Conservation (phyloP, 2,797 vertebrate species). For the Anas capensis region DNA sequence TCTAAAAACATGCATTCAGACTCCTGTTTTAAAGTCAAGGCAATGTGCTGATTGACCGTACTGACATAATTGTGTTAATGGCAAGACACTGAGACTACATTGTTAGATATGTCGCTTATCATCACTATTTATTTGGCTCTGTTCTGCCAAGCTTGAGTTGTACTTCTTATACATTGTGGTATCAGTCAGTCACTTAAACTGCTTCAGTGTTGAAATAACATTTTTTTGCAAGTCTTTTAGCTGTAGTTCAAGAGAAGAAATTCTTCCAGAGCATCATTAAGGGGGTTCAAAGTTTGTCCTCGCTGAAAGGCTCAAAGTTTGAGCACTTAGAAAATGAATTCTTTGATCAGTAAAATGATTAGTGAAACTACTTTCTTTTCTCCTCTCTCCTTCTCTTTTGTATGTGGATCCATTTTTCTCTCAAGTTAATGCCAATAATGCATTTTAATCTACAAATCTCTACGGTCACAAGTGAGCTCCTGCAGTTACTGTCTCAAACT, state of each 20-base stretch:
- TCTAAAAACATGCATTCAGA: conserved; percentile 77
- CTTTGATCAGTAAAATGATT: conserved; percentile 76
- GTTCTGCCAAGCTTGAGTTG: conserved; percentile 78
- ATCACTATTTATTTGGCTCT: conserved; percentile 79
- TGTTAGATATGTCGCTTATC: conserved; percentile 81
- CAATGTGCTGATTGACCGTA: conserved; percentile 82
- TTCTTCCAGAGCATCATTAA: conserved; percentile 70
- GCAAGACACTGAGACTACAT: conserved; percentile 76
- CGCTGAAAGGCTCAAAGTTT: conserved; percentile 66
- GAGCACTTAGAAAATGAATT: conserved; percentile 74
- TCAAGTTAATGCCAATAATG: conserved; percentile 68
- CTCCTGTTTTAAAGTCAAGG: conserved; percentile 79
- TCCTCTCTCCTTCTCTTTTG: conserved; percentile 22
- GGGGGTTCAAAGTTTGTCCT: conserved; percentile 75
- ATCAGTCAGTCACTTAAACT: conserved; percentile 81
- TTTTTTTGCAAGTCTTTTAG: conserved; percentile 77
- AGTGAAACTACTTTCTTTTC: conserved; percentile 63
- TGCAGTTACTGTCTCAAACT: conserved; percentile 30
- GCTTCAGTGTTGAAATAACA: conserved; percentile 77
- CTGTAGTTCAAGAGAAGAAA: conserved; percentile 71
- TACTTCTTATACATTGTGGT: conserved; percentile 77
- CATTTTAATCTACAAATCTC: conserved; percentile 67
- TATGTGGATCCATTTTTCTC: conserved; percentile 57
- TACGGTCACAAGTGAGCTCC: conserved; percentile 7
- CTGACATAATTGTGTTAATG: conserved; percentile 85